Evolutionary conservation across 92 coral and sea anemone species (phyloP).

Genomic region (Desmophyllum pertusum): DNA sequence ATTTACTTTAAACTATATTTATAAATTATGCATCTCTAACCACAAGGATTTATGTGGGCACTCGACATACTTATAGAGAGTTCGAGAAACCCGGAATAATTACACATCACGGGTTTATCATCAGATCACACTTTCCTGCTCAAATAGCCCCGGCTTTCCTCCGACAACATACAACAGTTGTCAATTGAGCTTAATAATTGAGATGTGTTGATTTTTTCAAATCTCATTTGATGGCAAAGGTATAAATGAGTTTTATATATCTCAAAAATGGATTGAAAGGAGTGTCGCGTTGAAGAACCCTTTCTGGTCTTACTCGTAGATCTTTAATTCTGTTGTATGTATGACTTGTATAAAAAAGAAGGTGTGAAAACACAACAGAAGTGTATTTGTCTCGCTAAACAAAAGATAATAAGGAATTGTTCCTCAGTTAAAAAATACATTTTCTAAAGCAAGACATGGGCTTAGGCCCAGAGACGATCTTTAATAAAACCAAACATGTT

Average conservation of each 20-base stretch:
- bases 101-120: neutral
- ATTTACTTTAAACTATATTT: neutral
- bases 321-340: neutral
- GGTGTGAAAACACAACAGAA: conserved; percentile 34
- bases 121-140: neutral
- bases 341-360: conserved; percentile 8
- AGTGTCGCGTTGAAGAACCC: neutral
- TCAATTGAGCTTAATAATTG: neutral
- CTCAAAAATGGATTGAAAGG: neutral
- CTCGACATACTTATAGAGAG: neutral
- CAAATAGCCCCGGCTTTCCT: neutral
- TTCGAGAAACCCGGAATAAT: neutral
- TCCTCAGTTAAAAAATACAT: neutral
- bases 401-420: conserved; percentile 14
- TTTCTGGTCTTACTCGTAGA: neutral
- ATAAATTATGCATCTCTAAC: conserved; percentile 13
- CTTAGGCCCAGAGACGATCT: neutral
- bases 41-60: neutral
- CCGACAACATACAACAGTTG: neutral
- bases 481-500: neutral
- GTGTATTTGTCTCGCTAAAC: conserved; percentile 42
- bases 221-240: neutral
- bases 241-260: neutral
- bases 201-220: neutral
- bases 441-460: neutral